Percentiles rank a stretch among this genome's conserved stretches.
Evolutionary conservation across 1,140 invertebrate species (phyloP).

Genomic region (Telenomus remus): DNA sequence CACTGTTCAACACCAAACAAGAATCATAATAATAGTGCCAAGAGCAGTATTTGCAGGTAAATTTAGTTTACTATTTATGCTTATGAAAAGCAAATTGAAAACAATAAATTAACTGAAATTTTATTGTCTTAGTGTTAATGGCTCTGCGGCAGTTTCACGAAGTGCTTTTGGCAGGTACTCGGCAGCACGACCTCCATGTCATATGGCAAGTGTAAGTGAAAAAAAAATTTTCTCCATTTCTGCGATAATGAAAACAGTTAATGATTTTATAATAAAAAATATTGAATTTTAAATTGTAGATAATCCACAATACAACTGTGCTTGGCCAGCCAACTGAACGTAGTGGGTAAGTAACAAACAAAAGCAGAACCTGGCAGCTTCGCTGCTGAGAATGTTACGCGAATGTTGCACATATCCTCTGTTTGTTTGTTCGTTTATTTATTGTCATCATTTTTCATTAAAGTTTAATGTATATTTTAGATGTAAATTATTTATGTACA

Average conservation of each 20-base stretch:
- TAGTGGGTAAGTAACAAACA: constrained; percentile 62
- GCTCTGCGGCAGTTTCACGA: constrained; percentile 55
- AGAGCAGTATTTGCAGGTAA: constrained; percentile 45
- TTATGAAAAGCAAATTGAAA: too few species aligned
- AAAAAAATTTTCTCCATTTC: neutral
- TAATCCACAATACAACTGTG: constrained; percentile 72
- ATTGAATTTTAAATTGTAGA: constrained; percentile 65
- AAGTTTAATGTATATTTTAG: constrained; percentile 25
- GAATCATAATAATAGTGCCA: constrained; percentile 58
- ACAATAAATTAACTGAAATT: neutral
- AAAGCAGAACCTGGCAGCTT: constrained; percentile 1
- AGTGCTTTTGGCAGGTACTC: constrained; percentile 78
- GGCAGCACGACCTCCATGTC: constrained; percentile 79
- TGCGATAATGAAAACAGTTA: too few species aligned
- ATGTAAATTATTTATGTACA: constrained; percentile 16
- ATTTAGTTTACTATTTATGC: constrained; percentile 44
- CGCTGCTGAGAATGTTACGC: too few species aligned
- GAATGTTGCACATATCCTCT: too few species aligned
- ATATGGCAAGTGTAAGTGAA: constrained; percentile 79
- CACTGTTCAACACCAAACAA: constrained; percentile 47
- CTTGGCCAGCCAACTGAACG: constrained; percentile 68
- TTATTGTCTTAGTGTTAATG: constrained; percentile 63
- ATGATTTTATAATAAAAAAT: too few species aligned
- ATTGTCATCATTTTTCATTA: too few species aligned
- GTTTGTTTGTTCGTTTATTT: constrained; percentile 11